These are phyloP conservation scores for Cephus runcator DNA, from an alignment of 2,888 invertebrate genomes.

Conservation along the genomic window DNA sequence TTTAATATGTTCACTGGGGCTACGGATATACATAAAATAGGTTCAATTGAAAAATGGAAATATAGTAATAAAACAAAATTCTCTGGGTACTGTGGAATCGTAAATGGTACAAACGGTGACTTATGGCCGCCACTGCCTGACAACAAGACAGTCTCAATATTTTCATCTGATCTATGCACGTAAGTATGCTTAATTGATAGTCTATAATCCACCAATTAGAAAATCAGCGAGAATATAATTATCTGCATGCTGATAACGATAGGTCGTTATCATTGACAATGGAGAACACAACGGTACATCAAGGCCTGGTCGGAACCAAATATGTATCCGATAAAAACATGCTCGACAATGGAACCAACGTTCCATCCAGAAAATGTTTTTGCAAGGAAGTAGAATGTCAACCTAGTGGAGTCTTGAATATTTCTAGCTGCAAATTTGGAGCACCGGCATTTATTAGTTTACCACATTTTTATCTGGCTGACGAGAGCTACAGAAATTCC, in stretches of 20 bases:
- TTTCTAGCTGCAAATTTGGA: conserved; percentile 79
- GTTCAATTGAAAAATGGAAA: conserved; percentile 80
- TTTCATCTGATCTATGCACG: conserved; percentile 84
- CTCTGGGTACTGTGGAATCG: conserved; percentile 72
- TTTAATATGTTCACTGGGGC: conserved; percentile 83
- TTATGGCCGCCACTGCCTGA: conserved; percentile 78
- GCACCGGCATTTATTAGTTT: conserved; percentile 86
- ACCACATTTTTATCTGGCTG: conserved; percentile 84
- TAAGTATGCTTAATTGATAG: conserved; percentile 62
- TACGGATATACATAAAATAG: conserved; percentile 73
- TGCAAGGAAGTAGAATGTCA: conserved; percentile 68
- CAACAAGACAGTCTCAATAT: conserved; percentile 72
- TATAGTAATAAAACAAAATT: conserved; percentile 69
- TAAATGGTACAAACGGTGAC: conserved; percentile 83
- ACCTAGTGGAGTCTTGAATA: conserved; percentile 75
- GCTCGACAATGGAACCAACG: conserved; percentile 78
- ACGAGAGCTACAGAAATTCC: conserved; percentile 72
- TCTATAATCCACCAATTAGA: no score
- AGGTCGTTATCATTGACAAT: no score
- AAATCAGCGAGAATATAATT: no score
- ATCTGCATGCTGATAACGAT: no score
- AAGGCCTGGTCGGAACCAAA: conserved; percentile 68
- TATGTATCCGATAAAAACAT: conserved; percentile 72
- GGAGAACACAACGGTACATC: conserved; percentile 55
- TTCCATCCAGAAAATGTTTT: conserved; percentile 75